phyloP scores from a whole-genome alignment of 2,888 invertebrate genomes.

The Eurois occulta region DNA sequence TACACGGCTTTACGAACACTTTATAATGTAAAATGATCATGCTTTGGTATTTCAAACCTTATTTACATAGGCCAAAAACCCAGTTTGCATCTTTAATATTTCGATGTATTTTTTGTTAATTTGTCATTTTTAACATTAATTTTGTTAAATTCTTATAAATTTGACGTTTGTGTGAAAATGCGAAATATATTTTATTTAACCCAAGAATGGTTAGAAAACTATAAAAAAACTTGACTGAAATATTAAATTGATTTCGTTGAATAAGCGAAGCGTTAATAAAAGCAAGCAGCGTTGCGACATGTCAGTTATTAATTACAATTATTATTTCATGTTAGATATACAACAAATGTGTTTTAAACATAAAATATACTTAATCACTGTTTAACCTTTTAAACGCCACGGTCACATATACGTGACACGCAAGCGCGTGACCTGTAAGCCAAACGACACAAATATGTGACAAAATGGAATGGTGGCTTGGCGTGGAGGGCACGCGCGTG shows the following conservation, averaged over 20 bases:
- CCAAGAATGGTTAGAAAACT: neutral
- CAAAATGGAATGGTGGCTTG: too few relatives aligned
- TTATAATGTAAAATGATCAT: neutral
- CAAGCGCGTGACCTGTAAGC: too few relatives aligned
- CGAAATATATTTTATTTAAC: neutral
- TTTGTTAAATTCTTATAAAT: neutral
- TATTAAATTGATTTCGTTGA: neutral
- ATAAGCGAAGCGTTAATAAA: slow-evolving; percentile 46
- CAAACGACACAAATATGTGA: too few relatives aligned
- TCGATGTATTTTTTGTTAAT: neutral
- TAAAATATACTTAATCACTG: too few relatives aligned
- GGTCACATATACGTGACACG: too few relatives aligned
- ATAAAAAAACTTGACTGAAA: neutral
- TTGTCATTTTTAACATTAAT: neutral
- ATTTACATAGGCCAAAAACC: too few relatives aligned
- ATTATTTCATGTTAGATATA: neutral
- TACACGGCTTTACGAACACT: neutral
- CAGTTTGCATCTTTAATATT: neutral
- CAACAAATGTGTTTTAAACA: neutral
- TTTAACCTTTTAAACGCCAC: too few relatives aligned
- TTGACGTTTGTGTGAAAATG: neutral
- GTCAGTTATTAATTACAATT: neutral
- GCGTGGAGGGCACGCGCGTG: too few relatives aligned
- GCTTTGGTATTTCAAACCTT: neutral
- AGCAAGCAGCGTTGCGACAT: slow-evolving; percentile 35